A percentile compares a stretch with the other conserved stretches of the same genome.
Evolutionary conservation across 2,888 invertebrate genomes (phyloP).

Genomic region (Smittia sp.): DNA sequence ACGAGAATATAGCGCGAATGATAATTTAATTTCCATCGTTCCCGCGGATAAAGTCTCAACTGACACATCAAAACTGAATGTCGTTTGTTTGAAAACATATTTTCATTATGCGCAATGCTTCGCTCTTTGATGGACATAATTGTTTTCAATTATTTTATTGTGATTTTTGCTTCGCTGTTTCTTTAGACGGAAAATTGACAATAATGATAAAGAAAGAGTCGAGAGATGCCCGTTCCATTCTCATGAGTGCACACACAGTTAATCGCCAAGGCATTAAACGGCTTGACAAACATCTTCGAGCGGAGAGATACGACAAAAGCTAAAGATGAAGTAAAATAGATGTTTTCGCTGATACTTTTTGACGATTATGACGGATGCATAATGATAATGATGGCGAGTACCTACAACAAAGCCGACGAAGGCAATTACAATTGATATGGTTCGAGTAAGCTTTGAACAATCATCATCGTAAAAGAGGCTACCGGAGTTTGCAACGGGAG

Average conservation of each 20-base stretch:
- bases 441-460: conserved; percentile 13
- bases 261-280: background rate
- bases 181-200: conserved; percentile 12
- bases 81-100: background rate
- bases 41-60: background rate
- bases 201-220: conserved; percentile 14
- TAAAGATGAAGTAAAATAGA: background rate
- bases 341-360: background rate
- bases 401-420: conserved; percentile 5
- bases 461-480: background rate
- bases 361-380: conserved; percentile 34
- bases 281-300: background rate
- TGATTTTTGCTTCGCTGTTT: conserved; percentile 7
- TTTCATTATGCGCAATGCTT: conserved; percentile 1
- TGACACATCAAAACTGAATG: background rate
- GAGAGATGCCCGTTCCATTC: background rate
- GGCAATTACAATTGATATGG: conserved; percentile 7
- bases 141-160: conserved; percentile 36
- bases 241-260: conserved; percentile 4
- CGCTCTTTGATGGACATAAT: conserved; percentile 27
- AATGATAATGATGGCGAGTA: conserved; percentile 25
- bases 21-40: conserved; percentile 25
- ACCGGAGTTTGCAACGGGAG: background rate
- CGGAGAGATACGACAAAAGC: background rate
- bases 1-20: background rate